phyloP scores from a whole-genome alignment of 2,888 invertebrate species.

The Macaria notata region DNA sequence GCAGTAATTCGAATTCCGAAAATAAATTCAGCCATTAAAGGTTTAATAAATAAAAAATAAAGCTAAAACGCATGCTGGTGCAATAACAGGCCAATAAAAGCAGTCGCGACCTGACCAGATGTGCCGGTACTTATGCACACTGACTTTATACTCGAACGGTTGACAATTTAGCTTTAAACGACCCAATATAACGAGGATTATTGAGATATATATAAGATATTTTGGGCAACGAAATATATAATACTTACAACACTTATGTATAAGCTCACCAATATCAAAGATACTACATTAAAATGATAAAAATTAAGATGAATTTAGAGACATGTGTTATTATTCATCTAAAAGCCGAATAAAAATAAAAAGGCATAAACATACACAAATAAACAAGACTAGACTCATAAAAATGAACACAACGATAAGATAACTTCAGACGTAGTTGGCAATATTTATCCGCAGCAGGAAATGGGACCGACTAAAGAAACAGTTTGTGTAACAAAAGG shows the following conservation, averaged over 20 bases:
- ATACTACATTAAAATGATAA: too few species aligned
- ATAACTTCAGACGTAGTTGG: not conserved
- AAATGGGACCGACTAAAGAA: constrained; percentile 7
- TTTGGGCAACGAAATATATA: too few species aligned
- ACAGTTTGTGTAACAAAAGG: constrained; percentile 16
- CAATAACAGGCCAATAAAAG: constrained; percentile 22
- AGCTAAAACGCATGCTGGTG: constrained; percentile 22
- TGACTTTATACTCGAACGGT: constrained; percentile 15
- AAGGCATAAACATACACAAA: too few species aligned
- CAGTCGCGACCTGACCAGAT: constrained; percentile 22
- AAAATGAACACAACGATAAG: not conserved
- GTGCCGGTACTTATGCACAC: constrained; percentile 18
- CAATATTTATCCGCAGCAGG: constrained; percentile 6
- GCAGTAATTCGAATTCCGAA: constrained; percentile 9
- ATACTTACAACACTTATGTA: too few species aligned
- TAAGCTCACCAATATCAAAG: too few species aligned
- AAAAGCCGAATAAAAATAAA: too few species aligned
- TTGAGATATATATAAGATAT: too few species aligned
- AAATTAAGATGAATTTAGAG: too few species aligned
- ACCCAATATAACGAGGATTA: not conserved
- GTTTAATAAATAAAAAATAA: constrained; percentile 20
- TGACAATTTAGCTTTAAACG: constrained; percentile 6
- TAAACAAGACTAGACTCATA: too few species aligned
- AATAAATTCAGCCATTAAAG: constrained; percentile 14
- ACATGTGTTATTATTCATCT: too few species aligned